phyloP scores from a whole-genome alignment of 2,797 vertebrate species.

The Oceanodroma leucorhoa region DNA sequence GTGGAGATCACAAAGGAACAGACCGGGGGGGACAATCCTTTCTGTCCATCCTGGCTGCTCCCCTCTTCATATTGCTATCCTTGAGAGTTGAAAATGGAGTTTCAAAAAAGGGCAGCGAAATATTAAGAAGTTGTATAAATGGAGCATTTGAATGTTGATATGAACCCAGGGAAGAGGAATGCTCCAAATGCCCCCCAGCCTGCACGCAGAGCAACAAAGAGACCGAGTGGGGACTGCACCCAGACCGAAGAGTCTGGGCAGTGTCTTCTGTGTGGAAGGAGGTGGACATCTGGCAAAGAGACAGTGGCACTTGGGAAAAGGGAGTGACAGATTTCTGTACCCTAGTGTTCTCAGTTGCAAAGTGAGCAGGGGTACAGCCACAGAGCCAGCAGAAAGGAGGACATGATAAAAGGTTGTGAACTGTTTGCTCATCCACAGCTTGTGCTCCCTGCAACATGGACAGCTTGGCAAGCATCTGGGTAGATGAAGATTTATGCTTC shows the following conservation, averaged over 20 bases:
- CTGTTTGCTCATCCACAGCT: background rate
- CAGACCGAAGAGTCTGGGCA: background rate
- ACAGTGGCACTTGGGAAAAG: background rate
- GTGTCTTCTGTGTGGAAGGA: background rate
- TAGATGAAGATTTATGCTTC: background rate
- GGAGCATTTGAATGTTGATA: background rate
- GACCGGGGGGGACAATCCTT: background rate
- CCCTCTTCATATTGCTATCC: background rate
- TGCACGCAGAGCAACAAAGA: accelerated
- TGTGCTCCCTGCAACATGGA: background rate
- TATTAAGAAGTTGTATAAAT: background rate
- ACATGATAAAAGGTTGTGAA: background rate
- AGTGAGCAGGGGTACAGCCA: background rate
- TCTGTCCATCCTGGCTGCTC: background rate
- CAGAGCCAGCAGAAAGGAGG: background rate
- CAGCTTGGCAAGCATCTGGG: accelerated
- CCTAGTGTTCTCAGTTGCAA: background rate
- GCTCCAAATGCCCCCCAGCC: background rate
- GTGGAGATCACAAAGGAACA: background rate
- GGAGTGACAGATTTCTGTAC: background rate
- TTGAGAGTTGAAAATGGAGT: background rate
- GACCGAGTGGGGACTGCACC: accelerated
- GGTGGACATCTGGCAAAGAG: background rate
- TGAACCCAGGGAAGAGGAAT: background rate
- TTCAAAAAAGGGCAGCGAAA: background rate